A percentile compares a stretch with the other conserved stretches of the same genome.
Conservation (phyloP, 2,888 invertebrate species). For the Acrocyrtus sp. region DNA sequence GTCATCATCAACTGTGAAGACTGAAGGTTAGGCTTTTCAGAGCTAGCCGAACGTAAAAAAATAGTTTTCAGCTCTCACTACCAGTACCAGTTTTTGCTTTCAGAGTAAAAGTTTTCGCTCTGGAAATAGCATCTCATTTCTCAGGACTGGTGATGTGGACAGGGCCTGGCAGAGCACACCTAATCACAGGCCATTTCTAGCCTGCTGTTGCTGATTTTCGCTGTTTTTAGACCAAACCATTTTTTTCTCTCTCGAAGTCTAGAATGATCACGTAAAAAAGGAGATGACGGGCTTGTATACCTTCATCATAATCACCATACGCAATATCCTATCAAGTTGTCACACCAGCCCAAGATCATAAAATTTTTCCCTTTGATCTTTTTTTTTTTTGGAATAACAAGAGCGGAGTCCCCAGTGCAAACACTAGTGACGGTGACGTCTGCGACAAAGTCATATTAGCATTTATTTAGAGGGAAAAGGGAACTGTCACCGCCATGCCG, state of each 20-base stretch:
- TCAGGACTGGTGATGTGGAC: too few species aligned
- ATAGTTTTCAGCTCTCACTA: too few species aligned
- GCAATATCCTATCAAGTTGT: conserved; percentile 45
- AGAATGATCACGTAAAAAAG: background rate
- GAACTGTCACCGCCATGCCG: conserved; percentile 44
- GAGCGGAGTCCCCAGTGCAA: conserved; percentile 29
- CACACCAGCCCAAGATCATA: conserved; percentile 41
- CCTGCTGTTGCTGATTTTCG: too few species aligned
- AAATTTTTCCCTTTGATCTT: conserved; percentile 54
- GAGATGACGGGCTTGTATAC: background rate
- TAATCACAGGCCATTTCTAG: background rate
- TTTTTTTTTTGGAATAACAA: conserved; percentile 28
- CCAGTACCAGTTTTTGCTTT: too few species aligned
- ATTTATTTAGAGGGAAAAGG: conserved; percentile 20
- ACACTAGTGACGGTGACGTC: conserved; percentile 2
- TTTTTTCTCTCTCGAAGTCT: background rate
- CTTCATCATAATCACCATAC: background rate
- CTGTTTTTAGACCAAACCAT: background rate
- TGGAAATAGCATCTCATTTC: too few species aligned
- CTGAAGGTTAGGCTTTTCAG: too few species aligned
- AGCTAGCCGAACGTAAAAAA: too few species aligned
- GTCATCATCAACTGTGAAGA: too few species aligned
- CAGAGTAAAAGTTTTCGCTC: too few species aligned
- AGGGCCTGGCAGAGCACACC: too few species aligned
- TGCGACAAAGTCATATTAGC: conserved; percentile 15